A percentile compares a stretch with the other conserved stretches of the same genome.
phyloP scores from a whole-genome alignment of 2,888 invertebrate species.

The Calliphora vomitoria region DNA sequence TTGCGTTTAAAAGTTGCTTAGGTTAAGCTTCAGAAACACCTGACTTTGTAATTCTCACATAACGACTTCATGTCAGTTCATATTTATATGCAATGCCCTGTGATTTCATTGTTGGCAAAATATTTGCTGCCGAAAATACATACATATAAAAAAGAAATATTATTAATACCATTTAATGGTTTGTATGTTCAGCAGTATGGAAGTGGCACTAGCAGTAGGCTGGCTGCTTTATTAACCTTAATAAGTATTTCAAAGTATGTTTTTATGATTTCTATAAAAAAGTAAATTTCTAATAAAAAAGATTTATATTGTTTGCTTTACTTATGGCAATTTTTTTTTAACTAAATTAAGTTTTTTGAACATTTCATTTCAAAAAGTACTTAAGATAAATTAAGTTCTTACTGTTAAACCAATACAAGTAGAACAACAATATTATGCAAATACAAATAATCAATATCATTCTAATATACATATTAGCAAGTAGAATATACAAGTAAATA shows the following conservation, averaged over 20 bases:
- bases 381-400: too few relatives aligned
- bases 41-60: conserved; percentile 41
- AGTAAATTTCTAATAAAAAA: neutral
- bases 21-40: conserved; percentile 18
- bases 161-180: neutral
- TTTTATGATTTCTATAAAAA: conserved; percentile 1
- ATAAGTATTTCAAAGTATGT: neutral
- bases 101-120: conserved; percentile 15
- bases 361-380: too few relatives aligned
- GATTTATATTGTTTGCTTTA: neutral
- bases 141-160: neutral
- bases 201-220: neutral
- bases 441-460: too few relatives aligned
- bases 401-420: too few relatives aligned
- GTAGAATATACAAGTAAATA: too few relatives aligned
- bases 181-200: neutral
- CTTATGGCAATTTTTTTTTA: neutral
- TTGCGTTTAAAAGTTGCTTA: neutral
- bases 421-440: too few relatives aligned
- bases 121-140: conserved; percentile 1
- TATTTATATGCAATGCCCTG: neutral
- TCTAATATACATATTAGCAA: too few relatives aligned
- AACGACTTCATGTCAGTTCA: neutral
- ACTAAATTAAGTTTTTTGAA: too few relatives aligned
- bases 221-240: neutral